A percentile compares a stretch with the other conserved stretches of the same genome.
Evolutionary conservation across 2,113 vertebrate genomes (phyloP).

Genomic region (Pelecanoides urinatrix): DNA sequence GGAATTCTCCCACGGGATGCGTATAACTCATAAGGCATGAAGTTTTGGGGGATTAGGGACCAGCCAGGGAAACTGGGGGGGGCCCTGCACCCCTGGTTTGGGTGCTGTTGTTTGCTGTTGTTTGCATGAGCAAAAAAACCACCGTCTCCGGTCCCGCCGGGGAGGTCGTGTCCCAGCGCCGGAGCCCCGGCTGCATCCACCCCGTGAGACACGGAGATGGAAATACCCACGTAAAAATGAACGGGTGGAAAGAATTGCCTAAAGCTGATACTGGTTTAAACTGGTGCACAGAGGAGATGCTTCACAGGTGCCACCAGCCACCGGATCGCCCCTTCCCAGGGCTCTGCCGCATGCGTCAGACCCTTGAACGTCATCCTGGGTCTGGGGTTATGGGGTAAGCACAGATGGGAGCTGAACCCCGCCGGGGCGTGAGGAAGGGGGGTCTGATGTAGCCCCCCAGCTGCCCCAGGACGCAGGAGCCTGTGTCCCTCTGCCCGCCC

Average conservation of each 20-base stretch:
- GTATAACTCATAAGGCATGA: rapidly evolving
- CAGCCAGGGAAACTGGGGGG: not conserved
- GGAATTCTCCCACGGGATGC: rapidly evolving
- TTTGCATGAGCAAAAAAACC: not conserved
- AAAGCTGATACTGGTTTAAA: not conserved
- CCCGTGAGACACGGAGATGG: not conserved
- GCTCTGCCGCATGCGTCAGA: not conserved
- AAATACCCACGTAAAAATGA: rapidly evolving
- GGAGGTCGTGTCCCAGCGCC: rapidly evolving
- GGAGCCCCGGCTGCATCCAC: not conserved
- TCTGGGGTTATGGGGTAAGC: too few relatives aligned
- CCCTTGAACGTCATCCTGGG: not conserved
- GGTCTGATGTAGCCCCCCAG: too few relatives aligned
- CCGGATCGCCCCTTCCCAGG: not conserved
- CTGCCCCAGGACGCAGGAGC: too few relatives aligned
- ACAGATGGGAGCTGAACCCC: not conserved
- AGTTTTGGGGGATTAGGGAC: not conserved
- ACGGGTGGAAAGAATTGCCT: not conserved
- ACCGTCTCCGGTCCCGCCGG: rapidly evolving
- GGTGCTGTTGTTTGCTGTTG: not conserved
- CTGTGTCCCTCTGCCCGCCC: too few relatives aligned
- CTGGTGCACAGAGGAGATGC: not conserved
- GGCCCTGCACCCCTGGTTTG: not conserved
- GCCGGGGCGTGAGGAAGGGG: rapidly evolving
- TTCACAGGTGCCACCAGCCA: not conserved